Evolutionary conservation across 2,113 vertebrate genomes (phyloP).

Genomic region (Ondatra zibethicus): DNA sequence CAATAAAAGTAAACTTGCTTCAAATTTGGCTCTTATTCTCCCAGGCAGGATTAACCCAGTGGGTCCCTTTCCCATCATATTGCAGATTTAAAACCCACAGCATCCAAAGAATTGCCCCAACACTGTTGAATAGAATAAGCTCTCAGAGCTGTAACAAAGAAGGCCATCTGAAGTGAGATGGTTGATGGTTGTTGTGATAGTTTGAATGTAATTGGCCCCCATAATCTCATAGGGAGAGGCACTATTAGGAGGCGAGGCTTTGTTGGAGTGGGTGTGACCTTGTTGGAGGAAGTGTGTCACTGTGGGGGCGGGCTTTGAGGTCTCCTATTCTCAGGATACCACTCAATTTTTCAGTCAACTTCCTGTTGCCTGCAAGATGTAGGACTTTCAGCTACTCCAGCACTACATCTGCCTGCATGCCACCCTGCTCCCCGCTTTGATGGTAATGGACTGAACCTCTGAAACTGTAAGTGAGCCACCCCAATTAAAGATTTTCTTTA

Average conservation of each 20-base stretch:
- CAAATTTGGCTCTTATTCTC: not conserved
- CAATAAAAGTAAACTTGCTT: not conserved
- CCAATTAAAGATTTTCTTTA: not conserved
- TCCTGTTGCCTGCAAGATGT: not conserved
- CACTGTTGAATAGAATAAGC: not conserved
- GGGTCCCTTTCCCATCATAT: not conserved
- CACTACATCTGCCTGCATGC: not conserved
- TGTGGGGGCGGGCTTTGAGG: not conserved
- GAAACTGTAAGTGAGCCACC: not conserved
- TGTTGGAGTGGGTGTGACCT: not conserved
- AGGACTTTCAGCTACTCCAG: not conserved
- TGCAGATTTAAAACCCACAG: not conserved
- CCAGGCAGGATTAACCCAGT: not conserved
- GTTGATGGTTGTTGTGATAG: not conserved
- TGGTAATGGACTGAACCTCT: not conserved
- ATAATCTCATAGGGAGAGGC: not conserved
- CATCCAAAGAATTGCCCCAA: not conserved
- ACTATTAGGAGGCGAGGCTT: not conserved
- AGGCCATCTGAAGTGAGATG: not conserved
- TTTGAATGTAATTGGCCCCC: not conserved
- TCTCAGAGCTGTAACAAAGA: not conserved
- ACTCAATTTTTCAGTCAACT: not conserved
- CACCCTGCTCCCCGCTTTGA: not conserved
- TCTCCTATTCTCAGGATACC: not conserved
- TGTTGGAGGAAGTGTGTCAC: not conserved